Base-by-base conservation (phyloP, 2,113 vertebrate species). In the Stegastes partitus region DNA sequence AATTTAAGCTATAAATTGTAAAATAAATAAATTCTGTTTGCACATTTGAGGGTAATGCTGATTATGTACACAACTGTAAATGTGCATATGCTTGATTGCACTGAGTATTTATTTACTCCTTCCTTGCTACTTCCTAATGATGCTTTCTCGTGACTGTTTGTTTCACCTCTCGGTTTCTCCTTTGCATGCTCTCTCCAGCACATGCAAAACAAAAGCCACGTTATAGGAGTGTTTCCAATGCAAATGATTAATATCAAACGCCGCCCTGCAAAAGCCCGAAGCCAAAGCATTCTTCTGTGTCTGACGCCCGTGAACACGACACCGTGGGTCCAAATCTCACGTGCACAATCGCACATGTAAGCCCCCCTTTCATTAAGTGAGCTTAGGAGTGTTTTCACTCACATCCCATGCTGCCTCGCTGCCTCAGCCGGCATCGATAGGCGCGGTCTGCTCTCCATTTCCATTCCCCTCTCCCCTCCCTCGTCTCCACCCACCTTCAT, bases 361-460 rank as follows among this genome's bases (percentile, higher is more conserved):
- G n/a, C n/a, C 16, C 18, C 68, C 5, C 47, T 50, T 53, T 79
- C 53, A 75, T 85, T 56, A 68, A 68, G 55, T 10, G 16, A 56
- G 64, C 56, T 53, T 65, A 68, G 51, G 47, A 87, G 58, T 82
- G 58, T 83, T 34, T 34, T 87, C 66, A 50, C 66, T 51, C 68
- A 26, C 62, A 55, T 81, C 77, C 73, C 79, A 77, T 79, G 69
- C 77, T 76, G 59, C 84, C 62, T 87, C 81, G 72, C 82, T 85
- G 62, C 70, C 49, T 58, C 74, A 74, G 74, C 68, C 49, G 22
- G 76, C 71, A 61, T 86, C 49, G 50, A 89, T 90, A 93, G 91
- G 91, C 84, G 87, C 76, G 85, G 90, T 91, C 89, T 91, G 77
- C 79, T 75, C 58, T 69, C 25, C 80, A 86, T 90, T 79, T 87